phyloP scores from a whole-genome alignment of 2,113 vertebrate genomes.

The Dromaius novaehollandiae region DNA sequence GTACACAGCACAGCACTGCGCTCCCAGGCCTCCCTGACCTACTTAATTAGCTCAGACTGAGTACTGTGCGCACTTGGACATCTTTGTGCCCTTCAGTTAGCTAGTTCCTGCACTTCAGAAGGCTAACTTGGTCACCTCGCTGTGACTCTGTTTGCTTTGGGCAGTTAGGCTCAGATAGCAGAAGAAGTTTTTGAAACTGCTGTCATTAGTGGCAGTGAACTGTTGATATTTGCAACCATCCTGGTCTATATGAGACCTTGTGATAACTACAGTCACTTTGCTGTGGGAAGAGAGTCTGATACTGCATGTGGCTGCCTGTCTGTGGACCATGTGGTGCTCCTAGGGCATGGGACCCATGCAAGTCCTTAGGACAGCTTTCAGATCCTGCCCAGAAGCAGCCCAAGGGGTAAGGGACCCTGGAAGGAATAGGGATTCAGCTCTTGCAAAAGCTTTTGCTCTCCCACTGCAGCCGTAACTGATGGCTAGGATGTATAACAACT shows the following conservation, averaged over 20 bases:
- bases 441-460: neutral
- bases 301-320: neutral
- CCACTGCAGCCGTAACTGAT: neutral
- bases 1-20: neutral
- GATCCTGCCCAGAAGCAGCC: neutral
- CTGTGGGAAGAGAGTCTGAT: neutral
- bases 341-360: neutral
- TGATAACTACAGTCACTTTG: neutral
- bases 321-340: neutral
- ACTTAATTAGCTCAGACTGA: neutral
- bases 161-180: neutral
- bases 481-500: neutral
- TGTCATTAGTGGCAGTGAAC: neutral
- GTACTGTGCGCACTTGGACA: fast-evolving
- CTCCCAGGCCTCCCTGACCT: neutral
- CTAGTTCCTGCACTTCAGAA: neutral
- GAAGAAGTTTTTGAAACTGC: neutral
- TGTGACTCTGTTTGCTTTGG: neutral
- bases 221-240: neutral
- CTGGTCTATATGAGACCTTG: neutral
- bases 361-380: neutral
- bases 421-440: neutral
- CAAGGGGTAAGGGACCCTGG: neutral
- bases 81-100: neutral
- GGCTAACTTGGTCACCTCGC: neutral